Base-by-base conservation (phyloP, 2,113 vertebrate genomes). In the Mustela lutreola region DNA sequence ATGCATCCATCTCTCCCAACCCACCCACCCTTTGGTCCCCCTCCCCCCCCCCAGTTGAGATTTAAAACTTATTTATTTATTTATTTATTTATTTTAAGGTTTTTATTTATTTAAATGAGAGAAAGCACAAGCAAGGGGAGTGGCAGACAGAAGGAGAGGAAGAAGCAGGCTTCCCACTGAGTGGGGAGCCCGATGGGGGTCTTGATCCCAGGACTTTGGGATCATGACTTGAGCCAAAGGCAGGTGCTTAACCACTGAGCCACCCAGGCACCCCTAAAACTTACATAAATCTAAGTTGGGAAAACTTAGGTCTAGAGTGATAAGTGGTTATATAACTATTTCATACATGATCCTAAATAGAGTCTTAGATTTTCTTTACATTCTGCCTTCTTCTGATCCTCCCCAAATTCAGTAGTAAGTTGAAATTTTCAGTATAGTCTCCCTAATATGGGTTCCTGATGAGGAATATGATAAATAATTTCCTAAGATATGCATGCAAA, bases 311-410 rank as follows among this genome's bases (percentile, higher is more conserved):
- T 86, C 33, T 93, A 82, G 67, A 87, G 60, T 90, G 58, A 83
- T 78, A 71, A 76, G 31, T 81, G 42, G 5, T 39, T 90, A 36
- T 67, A 10, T 91, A 88, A 45, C 8, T 89, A 7, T 87, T 96
- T 75, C 81, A 39, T 63, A 81, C 33, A 31, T 60, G 50, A 45
- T 78, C 60, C 60, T 67, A 76, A 88, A 60, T 70, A 56, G 62
- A 85, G 42, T 82, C 82, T 89, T 92, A 62, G 70, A 78, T 63
- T 97, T 90, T 31, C 53, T 53, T 14, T 84, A 65, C 33, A 39
- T 80, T 12, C 18, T 85, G 26, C 18, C 42, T 33, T 86, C 21
- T n/a, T 80, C 89, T 90, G 73, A 4, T 78, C 65, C 71, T 92
- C 50, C 21, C 45, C n/a, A 60, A 31, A 60, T 80, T 73, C n/a